A percentile compares a stretch with the other conserved stretches of the same genome.
phyloP scores from a whole-genome alignment of 2,797 vertebrate genomes.

The Sebastes trivittatus region DNA sequence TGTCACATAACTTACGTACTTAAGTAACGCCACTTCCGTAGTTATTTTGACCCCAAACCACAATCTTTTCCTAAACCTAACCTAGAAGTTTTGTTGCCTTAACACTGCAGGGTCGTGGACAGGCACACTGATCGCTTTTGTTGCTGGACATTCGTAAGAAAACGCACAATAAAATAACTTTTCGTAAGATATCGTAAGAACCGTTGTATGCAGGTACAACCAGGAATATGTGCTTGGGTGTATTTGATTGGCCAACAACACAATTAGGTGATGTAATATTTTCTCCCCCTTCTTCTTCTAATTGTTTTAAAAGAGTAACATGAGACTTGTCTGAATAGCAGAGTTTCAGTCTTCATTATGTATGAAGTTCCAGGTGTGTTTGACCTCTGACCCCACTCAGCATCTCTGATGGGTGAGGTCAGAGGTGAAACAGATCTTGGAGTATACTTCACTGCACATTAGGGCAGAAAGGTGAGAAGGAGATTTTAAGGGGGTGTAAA shows the following conservation, averaged over 20 bases:
- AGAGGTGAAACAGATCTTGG: background rate
- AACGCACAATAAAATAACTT: no score
- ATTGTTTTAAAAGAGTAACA: background rate
- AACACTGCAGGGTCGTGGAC: no score
- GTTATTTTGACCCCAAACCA: no score
- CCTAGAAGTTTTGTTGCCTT: no score
- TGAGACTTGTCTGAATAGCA: background rate
- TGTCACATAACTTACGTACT: no score
- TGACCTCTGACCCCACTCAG: background rate
- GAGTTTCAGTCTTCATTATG: background rate
- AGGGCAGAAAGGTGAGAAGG: background rate
- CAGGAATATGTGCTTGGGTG: background rate
- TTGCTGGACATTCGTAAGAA: no score
- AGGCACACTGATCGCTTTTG: no score
- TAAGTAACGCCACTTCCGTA: no score
- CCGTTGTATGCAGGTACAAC: fast-evolving
- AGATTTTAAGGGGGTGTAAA: background rate
- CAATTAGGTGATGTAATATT: background rate
- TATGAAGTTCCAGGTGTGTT: background rate
- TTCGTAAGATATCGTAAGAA: no score
- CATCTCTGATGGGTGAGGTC: background rate
- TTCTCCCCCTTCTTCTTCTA: background rate
- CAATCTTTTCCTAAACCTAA: no score
- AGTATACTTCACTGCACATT: background rate
- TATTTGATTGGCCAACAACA: background rate